Percentiles rank a stretch among this genome's conserved stretches.
These are phyloP conservation scores for Nothoprocta pentlandii DNA, from an alignment of 2,113 vertebrate genomes.

Conservation along the genomic window DNA sequence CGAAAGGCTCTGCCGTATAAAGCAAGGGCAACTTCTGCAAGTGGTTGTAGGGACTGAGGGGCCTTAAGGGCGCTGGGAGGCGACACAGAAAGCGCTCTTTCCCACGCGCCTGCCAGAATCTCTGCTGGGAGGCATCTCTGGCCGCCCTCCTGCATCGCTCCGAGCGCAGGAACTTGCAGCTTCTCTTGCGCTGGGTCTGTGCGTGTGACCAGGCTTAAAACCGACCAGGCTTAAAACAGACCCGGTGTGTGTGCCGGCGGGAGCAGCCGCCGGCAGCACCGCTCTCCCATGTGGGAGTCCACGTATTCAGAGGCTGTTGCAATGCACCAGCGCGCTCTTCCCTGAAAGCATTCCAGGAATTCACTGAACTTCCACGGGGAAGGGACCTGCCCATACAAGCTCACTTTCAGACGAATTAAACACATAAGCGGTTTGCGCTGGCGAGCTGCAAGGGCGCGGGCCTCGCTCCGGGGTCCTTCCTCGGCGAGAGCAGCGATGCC, in stretches of 20 bases:
- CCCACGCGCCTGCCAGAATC: background rate
- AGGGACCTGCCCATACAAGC: background rate
- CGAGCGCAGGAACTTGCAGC: background rate
- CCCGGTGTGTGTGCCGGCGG: background rate
- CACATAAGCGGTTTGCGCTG: background rate
- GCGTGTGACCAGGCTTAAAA: no score
- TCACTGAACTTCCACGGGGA: background rate
- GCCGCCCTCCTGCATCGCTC: rapidly evolving
- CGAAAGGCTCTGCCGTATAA: rapidly evolving
- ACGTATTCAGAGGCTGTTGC: background rate
- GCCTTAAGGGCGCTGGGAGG: background rate
- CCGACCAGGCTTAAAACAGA: background rate
- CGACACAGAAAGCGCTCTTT: background rate
- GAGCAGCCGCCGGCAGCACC: background rate
- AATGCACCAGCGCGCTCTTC: background rate
- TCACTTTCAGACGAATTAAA: background rate
- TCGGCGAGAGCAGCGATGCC: no score
- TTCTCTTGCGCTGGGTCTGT: rapidly evolving
- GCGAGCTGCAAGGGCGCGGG: background rate
- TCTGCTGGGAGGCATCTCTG: background rate
- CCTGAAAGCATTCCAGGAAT: background rate
- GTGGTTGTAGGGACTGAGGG: background rate
- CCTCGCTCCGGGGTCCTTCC: background rate
- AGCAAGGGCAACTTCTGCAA: background rate
- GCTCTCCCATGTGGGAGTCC: background rate